These are phyloP conservation scores for Xiphophorus hellerii DNA, from an alignment of 2,113 vertebrate species.

Conservation along the genomic window DNA sequence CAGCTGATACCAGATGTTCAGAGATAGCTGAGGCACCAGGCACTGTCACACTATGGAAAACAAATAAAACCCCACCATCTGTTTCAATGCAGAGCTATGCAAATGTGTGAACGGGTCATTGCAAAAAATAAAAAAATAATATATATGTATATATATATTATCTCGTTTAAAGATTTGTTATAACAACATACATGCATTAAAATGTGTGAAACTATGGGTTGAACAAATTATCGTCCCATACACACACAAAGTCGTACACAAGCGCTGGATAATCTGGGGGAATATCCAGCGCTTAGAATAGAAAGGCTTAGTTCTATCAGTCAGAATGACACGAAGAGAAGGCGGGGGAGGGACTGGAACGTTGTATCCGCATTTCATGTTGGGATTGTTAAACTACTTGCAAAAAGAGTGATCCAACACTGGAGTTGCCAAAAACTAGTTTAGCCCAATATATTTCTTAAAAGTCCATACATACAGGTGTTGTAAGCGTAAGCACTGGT, in stretches of 20 bases:
- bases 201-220: neutral
- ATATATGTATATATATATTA: too few species aligned
- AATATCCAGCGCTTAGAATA: constrained; percentile 72
- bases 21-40: neutral
- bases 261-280: constrained; percentile 67
- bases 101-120: neutral
- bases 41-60: neutral
- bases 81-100: neutral
- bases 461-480: neutral
- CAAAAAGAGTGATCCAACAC: constrained; percentile 14
- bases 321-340: constrained; percentile 30
- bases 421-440: neutral
- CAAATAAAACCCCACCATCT: neutral
- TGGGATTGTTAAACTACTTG: constrained; percentile 31
- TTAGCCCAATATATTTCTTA: neutral
- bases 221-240: constrained; percentile 31
- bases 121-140: neutral
- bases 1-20: neutral
- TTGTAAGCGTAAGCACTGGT: neutral
- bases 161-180: too few species aligned
- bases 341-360: constrained; percentile 3
- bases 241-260: constrained; percentile 28
- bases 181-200: neutral
- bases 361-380: constrained; percentile 32
- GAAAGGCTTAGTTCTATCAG: constrained; percentile 73